Evolutionary conservation across 2,888 invertebrate genomes (phyloP).

Genomic region (Anorthoa munda): DNA sequence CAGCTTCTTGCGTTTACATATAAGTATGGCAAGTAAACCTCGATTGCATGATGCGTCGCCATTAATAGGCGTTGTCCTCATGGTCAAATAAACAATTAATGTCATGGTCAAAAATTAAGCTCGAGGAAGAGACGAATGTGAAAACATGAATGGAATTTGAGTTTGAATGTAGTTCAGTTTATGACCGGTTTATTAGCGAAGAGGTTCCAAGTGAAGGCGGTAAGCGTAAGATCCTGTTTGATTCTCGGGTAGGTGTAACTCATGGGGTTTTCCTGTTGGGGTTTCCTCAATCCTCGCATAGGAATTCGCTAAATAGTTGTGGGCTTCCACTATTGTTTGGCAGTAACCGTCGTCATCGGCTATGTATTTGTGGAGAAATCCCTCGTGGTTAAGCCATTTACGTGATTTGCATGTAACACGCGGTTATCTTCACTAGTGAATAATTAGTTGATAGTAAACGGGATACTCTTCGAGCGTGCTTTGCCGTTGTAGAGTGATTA

Average conservation of each 20-base stretch:
- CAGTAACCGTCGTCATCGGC: slow-evolving; percentile 18
- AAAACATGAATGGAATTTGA: slow-evolving; percentile 25
- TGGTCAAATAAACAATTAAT: slow-evolving; percentile 61
- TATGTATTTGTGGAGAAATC: slow-evolving; percentile 24
- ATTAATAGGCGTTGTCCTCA: slow-evolving; percentile 59
- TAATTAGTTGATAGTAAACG: slow-evolving; percentile 29
- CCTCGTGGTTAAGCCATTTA: slow-evolving; percentile 19
- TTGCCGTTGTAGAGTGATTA: slow-evolving; percentile 47
- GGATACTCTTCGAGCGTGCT: slow-evolving; percentile 32
- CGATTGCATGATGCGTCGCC: slow-evolving; percentile 52
- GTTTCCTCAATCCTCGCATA: slow-evolving; percentile 13
- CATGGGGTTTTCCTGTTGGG: slow-evolving; percentile 21
- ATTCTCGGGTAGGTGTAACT: background rate
- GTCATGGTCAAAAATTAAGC: slow-evolving; percentile 57
- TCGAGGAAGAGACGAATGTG: slow-evolving; percentile 48
- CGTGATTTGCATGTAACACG: slow-evolving; percentile 8
- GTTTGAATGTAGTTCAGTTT: slow-evolving; percentile 19
- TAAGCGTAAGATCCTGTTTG: slow-evolving; percentile 38
- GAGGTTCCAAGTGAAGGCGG: background rate
- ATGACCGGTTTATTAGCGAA: slow-evolving; percentile 5
- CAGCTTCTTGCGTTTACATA: slow-evolving; percentile 50
- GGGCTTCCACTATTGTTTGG: slow-evolving; percentile 30
- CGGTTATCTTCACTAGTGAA: slow-evolving; percentile 13
- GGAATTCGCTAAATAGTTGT: slow-evolving; percentile 25
- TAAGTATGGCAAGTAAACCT: slow-evolving; percentile 49